Evolutionary conservation across 2,888 invertebrate species (phyloP), one percentile per base, ranked within the genome.

Genomic region (Diarsia brunnea): DNA sequence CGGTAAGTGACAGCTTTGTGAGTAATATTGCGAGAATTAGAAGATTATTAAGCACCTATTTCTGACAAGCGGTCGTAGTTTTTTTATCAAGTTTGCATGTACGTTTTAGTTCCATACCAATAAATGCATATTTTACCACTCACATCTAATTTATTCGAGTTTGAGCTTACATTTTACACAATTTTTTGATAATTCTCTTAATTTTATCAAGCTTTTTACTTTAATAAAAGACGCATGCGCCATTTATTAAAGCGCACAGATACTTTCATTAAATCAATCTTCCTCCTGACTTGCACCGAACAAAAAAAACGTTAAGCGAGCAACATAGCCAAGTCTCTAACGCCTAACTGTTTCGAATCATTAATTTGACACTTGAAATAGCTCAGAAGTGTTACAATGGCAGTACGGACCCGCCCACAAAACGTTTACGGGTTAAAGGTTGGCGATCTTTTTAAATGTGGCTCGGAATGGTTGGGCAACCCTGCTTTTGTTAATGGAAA

Each of bases 291-390:
- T 90, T 90, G 85, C 68, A 81, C 88, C 90, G 88, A 55, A 85
- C 84, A 82, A 84, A 82, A 87, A 88, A 85, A 88, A 84, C 68
- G 76, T 87, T 79, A 73, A 88, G 86, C 84, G 55, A 76, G 80
- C 79, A 72, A 82, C 81, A 84, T 86, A 92, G 91, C 88, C 90
- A 87, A 93, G 92, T 92, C 93, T 88, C 91, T 81, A 92, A 88
- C 91, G 89, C 90, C 91, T 92, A 92, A 91, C 92, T 92, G 93
- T 93, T 94, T 93, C 94, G 93, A 91, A 94, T 94, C 95, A 95
- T 95, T 95, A 95, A 95, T 95, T 95, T 95, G 96, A 96, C 95
- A 95, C 94, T 94, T 90, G 91, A 90, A 93, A 94, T 93, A 91
- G 91, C 92, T 92, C 89, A 89, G 91, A 92, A 93, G 93, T 92